phyloP scores from a whole-genome alignment of 2,797 vertebrate species.

The Tiaroga cobitis region DNA sequence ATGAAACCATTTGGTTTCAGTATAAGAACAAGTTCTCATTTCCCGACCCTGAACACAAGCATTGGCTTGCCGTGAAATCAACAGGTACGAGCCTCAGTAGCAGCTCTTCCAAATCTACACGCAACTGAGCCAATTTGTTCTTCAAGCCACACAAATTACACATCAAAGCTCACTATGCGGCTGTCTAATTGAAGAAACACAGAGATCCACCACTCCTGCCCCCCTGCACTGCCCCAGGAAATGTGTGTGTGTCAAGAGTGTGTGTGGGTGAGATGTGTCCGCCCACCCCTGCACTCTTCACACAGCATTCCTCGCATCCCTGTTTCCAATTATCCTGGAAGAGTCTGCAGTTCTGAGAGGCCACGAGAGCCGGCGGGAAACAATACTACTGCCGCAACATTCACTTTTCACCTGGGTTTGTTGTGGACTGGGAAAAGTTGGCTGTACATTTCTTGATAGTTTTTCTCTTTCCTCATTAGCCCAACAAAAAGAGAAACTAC shows the following conservation, averaged over 20 bases:
- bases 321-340: constrained; percentile 67
- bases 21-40: background rate
- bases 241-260: constrained; percentile 3
- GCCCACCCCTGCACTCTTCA: constrained; percentile 48
- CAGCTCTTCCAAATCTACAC: background rate
- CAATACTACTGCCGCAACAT: constrained; percentile 28
- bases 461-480: background rate
- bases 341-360: constrained; percentile 37
- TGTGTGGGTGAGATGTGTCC: constrained; percentile 22
- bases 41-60: background rate
- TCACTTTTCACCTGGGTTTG: background rate
- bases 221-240: constrained; percentile 25
- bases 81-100: background rate
- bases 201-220: constrained; percentile 15
- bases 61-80: background rate
- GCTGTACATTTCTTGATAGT: background rate
- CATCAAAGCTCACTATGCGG: background rate
- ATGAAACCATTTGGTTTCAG: background rate
- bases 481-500: background rate
- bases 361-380: constrained; percentile 36
- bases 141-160: background rate
- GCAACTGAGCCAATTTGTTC: background rate
- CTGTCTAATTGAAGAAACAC: background rate
- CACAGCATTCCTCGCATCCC: constrained; percentile 62
- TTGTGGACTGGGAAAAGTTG: constrained; percentile 24